These are phyloP conservation scores for Perccottus glenii DNA, from an alignment of 2,113 vertebrate genomes.

Conservation along the genomic window DNA sequence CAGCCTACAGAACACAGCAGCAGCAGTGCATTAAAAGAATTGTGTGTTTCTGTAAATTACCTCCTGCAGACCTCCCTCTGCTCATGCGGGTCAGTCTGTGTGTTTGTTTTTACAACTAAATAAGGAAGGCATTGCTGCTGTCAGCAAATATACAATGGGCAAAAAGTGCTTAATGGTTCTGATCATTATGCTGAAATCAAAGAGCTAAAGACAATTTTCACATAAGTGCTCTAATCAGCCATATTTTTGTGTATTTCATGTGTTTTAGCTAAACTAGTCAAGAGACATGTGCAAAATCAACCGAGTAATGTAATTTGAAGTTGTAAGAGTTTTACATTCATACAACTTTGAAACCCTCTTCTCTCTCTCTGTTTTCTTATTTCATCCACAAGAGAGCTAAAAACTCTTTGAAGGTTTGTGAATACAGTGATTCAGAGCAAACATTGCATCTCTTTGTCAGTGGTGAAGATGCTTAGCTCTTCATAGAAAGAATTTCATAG, in stretches of 20 bases:
- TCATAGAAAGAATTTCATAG: background rate
- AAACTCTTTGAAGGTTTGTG: constrained; percentile 9
- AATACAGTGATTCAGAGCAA: constrained; percentile 12
- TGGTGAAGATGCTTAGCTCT: constrained; percentile 24
- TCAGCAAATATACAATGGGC: background rate
- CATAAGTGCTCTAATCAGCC: too few species aligned
- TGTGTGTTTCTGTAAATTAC: constrained; percentile 30
- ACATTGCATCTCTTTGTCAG: background rate
- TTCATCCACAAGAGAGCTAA: background rate
- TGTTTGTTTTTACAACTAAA: constrained; percentile 32
- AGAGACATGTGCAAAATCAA: constrained; percentile 10
- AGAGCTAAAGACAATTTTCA: too few species aligned
- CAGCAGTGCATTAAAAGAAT: background rate
- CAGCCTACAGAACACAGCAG: constrained; percentile 42
- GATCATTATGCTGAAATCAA: too few species aligned
- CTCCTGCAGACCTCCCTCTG: constrained; percentile 18
- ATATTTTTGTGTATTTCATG: too few species aligned
- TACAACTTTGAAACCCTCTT: background rate
- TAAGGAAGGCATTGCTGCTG: background rate
- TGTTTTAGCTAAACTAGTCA: too few species aligned
- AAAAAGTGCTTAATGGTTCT: background rate
- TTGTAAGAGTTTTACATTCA: background rate
- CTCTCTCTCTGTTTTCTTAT: background rate
- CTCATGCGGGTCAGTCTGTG: constrained; percentile 6
- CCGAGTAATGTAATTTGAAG: background rate